Evolutionary conservation across 2,888 invertebrate species (phyloP), one percentile per base, ranked within the genome.

Genomic region (Doris montereyensis): DNA sequence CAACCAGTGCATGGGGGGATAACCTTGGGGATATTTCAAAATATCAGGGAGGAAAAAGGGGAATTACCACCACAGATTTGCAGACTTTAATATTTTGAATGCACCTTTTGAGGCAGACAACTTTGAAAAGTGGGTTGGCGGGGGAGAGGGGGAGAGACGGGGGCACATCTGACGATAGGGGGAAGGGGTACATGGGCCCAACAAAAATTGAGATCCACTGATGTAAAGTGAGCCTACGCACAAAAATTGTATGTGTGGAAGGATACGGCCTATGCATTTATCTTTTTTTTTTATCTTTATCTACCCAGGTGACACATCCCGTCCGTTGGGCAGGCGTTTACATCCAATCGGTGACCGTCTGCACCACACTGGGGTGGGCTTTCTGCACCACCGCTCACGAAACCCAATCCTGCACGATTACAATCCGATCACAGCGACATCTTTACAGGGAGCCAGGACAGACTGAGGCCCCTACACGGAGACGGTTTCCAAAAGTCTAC

Each of bases 341-440:
- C 81, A 83, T 2, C 72, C 83, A 3, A 78, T 85, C 17, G 82
- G 86, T 52, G 30, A 78, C 3, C 82, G 89, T 10, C 84, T 86
- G 10, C 89, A 89, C 78, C 83, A 85, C 75, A 88, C 89, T n/a
- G 85, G 85, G n/a, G 83, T 78, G 24, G 81, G 81, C 28, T 88
- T 84, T 75, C 83, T 89, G 17, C 85, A 86, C 60, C 89, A 90
- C 76, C 60, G 83, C 28, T 84, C 85, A 1, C 82, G 83, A 5
- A 79, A 79, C 28, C 77, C 80, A 4, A 78, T 80, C 2, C 78
- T 85, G 58, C 75, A 72, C 52, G 84, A 87, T 76, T 86, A 86
- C 80, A 81, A 86, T 73, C 85, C 87, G 4, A 84, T 83, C 30
- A 89, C 88, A 71, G 81, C 85, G 24, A 81, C 82, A 21, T 82